Base-by-base conservation (phyloP, 92 coral and sea anemone genomes). In the Palythoa grandis region DNA sequence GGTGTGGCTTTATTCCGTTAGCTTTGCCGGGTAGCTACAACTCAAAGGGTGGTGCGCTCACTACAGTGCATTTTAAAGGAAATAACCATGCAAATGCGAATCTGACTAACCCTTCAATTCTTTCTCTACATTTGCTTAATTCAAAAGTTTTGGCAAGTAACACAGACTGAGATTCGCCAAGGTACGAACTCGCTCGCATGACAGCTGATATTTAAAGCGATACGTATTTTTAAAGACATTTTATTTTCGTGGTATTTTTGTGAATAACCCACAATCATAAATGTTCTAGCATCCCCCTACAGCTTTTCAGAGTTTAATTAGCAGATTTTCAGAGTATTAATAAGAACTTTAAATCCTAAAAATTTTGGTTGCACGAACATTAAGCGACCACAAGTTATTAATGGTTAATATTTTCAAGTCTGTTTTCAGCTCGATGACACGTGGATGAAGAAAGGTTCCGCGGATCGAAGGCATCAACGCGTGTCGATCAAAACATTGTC, bases 401-500 rank as follows among this genome's bases (percentile, higher is more conserved):
- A 24, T 40, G 39, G 25, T 37, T 80, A 67, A 37, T 53, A 47
- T 52, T 74, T 74, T 78, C 4, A 78, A 38, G 70, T 61, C 71
- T 20, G 35, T 78, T 29, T 65, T 80, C 43, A 50, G 11, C 53
- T 19, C 22, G 14, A 61, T 80, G 85, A 80, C 85, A 80, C 85
- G 61, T 80, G 85, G 74, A 11, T 22, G 14, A 47, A 38, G 54
- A 60, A 10, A 15, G 17, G 29, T 37, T n/a, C 52, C 52, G 61
- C 5, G 0, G 23, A 52, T 24, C 24, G 63, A 48, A 80, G 38
- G 40, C 74, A 66, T 22, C 52, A 47, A 13, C 56, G 73, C 84
- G 72, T 79, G 84, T 79, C 84, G 84, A 52, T n/a, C 57, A 67
- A 65, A 80, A 80, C 85, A 47, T 66, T 47, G 58, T 65, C 63